Percentiles rank a stretch among this genome's conserved stretches.
Conservation (phyloP, 2,797 vertebrate genomes). For the Eospalax fontanierii region DNA sequence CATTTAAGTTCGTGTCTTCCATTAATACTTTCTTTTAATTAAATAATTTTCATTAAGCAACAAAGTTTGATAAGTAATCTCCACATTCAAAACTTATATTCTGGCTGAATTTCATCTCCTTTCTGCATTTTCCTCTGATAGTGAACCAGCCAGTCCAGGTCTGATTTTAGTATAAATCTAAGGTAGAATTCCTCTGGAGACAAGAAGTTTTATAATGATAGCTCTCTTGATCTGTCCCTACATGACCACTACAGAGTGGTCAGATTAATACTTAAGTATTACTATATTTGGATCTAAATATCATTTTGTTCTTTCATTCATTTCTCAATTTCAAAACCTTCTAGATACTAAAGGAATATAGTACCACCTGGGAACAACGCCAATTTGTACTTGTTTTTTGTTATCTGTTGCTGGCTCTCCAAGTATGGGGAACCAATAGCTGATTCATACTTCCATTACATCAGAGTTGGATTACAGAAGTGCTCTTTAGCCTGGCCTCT, state of each 20-base stretch:
- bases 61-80: conserved; percentile 77
- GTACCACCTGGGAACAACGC: conserved; percentile 75
- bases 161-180: conserved; percentile 66
- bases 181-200: conserved; percentile 52
- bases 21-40: conserved; percentile 64
- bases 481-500: conserved; percentile 87
- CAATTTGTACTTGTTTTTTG: conserved; percentile 71
- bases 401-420: neutral
- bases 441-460: conserved; percentile 87
- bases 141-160: conserved; percentile 57
- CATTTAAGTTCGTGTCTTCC: neutral
- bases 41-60: conserved; percentile 84
- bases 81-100: conserved; percentile 74
- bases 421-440: conserved; percentile 83
- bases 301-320: conserved; percentile 77
- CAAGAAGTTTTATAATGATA: neutral
- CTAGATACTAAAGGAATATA: conserved; percentile 74
- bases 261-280: neutral
- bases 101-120: conserved; percentile 39
- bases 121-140: conserved; percentile 63
- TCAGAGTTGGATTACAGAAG: conserved; percentile 82
- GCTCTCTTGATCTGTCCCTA: conserved; percentile 57
- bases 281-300: conserved; percentile 53
- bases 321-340: conserved; percentile 76
- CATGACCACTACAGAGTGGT: conserved; percentile 37